Evolutionary conservation across 2,113 vertebrate genomes (phyloP).

Genomic region (Burhinus oedicnemus): DNA sequence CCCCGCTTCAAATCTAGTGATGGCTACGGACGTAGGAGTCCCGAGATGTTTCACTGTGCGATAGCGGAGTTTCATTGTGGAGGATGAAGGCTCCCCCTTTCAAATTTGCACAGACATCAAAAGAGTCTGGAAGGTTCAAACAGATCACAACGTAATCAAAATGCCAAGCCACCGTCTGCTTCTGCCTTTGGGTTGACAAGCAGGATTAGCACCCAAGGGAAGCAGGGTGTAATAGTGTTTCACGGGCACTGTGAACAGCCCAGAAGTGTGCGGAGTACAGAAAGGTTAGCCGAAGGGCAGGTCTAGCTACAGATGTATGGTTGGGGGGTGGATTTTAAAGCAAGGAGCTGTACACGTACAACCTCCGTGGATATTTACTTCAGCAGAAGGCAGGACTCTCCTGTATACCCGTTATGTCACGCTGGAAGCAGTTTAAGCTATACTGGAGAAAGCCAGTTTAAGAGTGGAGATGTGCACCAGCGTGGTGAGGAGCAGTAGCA

Average conservation of each 20-base stretch:
- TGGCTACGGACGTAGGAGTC: background rate
- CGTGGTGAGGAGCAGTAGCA: background rate
- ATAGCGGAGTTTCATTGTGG: slow-evolving; percentile 21
- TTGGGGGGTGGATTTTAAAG: slow-evolving; percentile 20
- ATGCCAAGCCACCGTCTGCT: slow-evolving; percentile 62
- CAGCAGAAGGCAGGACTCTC: slow-evolving; percentile 22
- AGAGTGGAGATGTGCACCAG: slow-evolving; percentile 4
- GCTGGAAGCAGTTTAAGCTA: slow-evolving; percentile 20
- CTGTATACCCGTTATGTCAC: background rate
- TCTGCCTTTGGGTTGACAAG: slow-evolving; percentile 66
- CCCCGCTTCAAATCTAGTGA: background rate
- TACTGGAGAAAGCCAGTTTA: slow-evolving; percentile 13
- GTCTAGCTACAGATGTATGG: background rate
- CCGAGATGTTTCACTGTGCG: background rate
- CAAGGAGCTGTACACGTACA: background rate
- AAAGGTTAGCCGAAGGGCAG: slow-evolving; percentile 65
- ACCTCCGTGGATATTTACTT: slow-evolving; percentile 19
- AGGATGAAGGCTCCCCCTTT: slow-evolving; percentile 49
- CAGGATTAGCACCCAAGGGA: slow-evolving; percentile 64
- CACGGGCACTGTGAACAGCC: slow-evolving; percentile 55
- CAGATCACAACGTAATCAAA: slow-evolving; percentile 66
- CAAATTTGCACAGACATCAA: slow-evolving; percentile 66
- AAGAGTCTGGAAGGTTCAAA: slow-evolving; percentile 69
- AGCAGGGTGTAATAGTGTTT: slow-evolving; percentile 69
- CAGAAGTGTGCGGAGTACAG: slow-evolving; percentile 49